Conservation (phyloP, 2,888 invertebrate genomes). For the Eurois occulta region DNA sequence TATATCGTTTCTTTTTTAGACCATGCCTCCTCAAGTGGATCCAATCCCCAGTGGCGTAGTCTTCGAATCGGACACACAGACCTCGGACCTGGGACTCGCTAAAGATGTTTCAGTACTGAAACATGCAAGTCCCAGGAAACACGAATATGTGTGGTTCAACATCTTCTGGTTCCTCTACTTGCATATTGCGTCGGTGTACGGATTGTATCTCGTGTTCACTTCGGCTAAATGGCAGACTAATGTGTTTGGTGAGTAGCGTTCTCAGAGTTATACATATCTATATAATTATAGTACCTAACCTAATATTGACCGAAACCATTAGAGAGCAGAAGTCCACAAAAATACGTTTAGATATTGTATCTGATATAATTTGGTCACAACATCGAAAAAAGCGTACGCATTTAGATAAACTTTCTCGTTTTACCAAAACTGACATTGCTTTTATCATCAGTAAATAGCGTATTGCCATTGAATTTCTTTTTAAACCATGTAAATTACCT, state of each 20-base stretch:
- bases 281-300: background rate
- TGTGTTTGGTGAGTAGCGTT: slow-evolving; percentile 90
- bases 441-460: background rate
- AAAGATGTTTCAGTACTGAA: slow-evolving; percentile 90
- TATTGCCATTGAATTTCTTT: background rate
- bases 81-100: slow-evolving; percentile 90
- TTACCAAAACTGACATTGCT: background rate
- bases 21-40: slow-evolving; percentile 91
- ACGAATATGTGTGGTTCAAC: slow-evolving; percentile 93
- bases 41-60: slow-evolving; percentile 90
- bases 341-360: background rate
- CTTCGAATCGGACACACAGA: slow-evolving; percentile 92
- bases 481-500: background rate
- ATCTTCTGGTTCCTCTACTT: slow-evolving; percentile 92
- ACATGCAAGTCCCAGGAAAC: slow-evolving; percentile 87
- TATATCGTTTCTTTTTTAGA: slow-evolving; percentile 61
- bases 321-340: background rate
- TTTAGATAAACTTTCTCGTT: background rate
- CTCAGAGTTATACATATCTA: background rate
- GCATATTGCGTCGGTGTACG: slow-evolving; percentile 92
- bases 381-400: background rate
- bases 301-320: background rate
- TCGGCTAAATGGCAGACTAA: slow-evolving; percentile 92
- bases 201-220: slow-evolving; percentile 91
- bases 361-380: background rate